These are phyloP conservation scores for Doryteuthis pealeii DNA, from an alignment of 1,140 invertebrate species.

Conservation along the genomic window DNA sequence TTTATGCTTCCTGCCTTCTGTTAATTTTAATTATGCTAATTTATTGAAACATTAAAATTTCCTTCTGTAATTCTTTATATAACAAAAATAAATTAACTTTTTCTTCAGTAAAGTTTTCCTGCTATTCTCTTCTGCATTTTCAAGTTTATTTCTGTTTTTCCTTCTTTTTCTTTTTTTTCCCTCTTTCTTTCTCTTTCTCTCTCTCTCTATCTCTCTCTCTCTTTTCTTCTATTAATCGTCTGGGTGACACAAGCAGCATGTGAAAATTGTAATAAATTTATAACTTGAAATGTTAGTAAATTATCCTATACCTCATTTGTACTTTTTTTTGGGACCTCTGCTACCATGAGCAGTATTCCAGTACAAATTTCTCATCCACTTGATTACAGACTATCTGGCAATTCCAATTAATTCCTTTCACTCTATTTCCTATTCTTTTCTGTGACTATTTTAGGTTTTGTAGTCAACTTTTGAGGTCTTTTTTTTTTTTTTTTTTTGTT, in stretches of 20 bases:
- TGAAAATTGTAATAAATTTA: background rate
- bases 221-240: background rate
- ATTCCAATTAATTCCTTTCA: too few relatives aligned
- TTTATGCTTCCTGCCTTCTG: slow-evolving; percentile 11
- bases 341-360: too few relatives aligned
- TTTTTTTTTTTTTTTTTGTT: too few relatives aligned
- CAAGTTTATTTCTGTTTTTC: background rate
- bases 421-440: too few relatives aligned
- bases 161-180: background rate
- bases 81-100: too few relatives aligned
- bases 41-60: background rate
- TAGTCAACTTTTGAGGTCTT: too few relatives aligned
- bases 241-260: slow-evolving; percentile 5
- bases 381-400: too few relatives aligned
- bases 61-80: too few relatives aligned
- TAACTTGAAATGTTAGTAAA: slow-evolving; percentile 10
- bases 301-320: background rate
- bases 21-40: slow-evolving; percentile 6
- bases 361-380: too few relatives aligned
- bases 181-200: background rate
- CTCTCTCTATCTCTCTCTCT: background rate
- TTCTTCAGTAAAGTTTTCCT: slow-evolving; percentile 2
- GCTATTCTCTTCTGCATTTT: slow-evolving; percentile 8
- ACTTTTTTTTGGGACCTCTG: too few relatives aligned
- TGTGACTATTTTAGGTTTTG: too few relatives aligned